These are phyloP conservation scores for Microplitis mediator DNA, from an alignment of 1,140 invertebrate species.

Conservation along the genomic window DNA sequence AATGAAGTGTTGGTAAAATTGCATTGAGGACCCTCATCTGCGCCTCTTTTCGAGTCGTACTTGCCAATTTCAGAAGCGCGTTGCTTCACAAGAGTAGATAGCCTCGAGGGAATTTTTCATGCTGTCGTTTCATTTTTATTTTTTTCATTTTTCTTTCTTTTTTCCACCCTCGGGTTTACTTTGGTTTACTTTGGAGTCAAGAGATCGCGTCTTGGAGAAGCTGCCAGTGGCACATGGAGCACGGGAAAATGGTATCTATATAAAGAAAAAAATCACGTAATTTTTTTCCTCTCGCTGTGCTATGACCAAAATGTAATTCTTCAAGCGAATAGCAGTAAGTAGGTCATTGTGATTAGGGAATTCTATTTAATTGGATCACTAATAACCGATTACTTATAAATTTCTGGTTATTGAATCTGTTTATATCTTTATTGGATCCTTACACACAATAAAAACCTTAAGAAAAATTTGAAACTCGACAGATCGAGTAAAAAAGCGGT, in stretches of 20 bases:
- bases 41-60: background rate
- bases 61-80: slow-evolving; percentile 19
- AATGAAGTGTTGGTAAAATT: background rate
- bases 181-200: background rate
- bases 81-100: slow-evolving; percentile 9
- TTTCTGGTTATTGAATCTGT: too few species aligned
- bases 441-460: too few species aligned
- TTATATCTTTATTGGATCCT: too few species aligned
- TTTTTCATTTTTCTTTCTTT: background rate
- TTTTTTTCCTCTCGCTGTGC: too few species aligned
- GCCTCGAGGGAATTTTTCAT: slow-evolving; percentile 16
- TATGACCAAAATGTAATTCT: background rate
- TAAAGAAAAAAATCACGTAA: background rate
- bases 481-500: background rate
- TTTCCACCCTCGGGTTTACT: background rate
- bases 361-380: too few species aligned
- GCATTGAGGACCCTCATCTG: slow-evolving; percentile 17
- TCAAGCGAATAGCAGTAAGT: background rate
- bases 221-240: slow-evolving; percentile 11
- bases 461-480: too few species aligned
- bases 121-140: slow-evolving; percentile 16
- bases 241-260: slow-evolving; percentile 8
- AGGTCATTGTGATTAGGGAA: background rate
- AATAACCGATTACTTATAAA: too few species aligned
- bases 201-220: background rate